A percentile compares a stretch with the other conserved stretches of the same genome.
Evolutionary conservation across 2,888 invertebrate species (phyloP).

Genomic region (Ctenicera cuprea): DNA sequence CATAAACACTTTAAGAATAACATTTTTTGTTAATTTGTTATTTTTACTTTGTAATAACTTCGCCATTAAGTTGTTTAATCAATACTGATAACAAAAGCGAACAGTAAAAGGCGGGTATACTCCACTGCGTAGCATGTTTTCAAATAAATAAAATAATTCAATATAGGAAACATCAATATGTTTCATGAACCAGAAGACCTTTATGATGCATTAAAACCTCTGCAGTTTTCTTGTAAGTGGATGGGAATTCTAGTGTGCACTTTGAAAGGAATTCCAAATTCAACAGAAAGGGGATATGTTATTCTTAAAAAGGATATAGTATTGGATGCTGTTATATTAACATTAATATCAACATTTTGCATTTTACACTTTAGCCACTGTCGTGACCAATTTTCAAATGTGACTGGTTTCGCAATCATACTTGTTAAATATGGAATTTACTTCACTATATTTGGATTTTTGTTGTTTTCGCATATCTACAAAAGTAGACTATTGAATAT

Average conservation of each 20-base stretch:
- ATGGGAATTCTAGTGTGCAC: slow-evolving; percentile 24
- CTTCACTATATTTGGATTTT: not conserved
- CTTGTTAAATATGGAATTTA: slow-evolving; percentile 14
- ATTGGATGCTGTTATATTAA: slow-evolving; percentile 2
- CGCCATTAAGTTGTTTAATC: no score
- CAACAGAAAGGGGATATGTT: slow-evolving; percentile 17
- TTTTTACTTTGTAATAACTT: no score
- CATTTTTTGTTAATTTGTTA: no score
- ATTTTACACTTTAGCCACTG: not conserved
- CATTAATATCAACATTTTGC: not conserved
- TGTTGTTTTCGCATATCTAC: not conserved
- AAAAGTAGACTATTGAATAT: slow-evolving; percentile 3
- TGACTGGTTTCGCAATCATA: not conserved
- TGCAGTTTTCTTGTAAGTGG: slow-evolving; percentile 11
- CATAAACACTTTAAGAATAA: no score
- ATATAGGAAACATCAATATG: no score
- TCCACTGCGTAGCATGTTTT: no score
- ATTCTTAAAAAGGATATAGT: slow-evolving; percentile 15
- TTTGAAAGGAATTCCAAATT: not conserved
- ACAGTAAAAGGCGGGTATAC: no score
- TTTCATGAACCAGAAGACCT: slow-evolving; percentile 1
- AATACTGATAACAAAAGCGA: no score
- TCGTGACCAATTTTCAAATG: not conserved
- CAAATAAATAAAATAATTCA: no score
- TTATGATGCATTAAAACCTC: slow-evolving; percentile 21